phyloP scores from a whole-genome alignment of 2,888 invertebrate genomes.

The Tanytarsus gracilentus region DNA sequence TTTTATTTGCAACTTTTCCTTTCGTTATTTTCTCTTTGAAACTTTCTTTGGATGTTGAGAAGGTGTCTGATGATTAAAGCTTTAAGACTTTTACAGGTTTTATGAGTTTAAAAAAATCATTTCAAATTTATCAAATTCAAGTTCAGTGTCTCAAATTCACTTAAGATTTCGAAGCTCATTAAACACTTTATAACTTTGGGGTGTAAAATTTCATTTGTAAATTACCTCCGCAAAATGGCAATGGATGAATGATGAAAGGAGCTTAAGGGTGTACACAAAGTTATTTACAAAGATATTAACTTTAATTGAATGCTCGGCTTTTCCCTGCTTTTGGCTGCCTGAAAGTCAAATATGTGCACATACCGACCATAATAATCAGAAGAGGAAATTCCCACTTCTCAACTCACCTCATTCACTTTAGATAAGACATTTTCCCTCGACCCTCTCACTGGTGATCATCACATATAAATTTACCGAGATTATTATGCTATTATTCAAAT shows the following conservation, averaged over 20 bases:
- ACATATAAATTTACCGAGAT: conserved; percentile 21
- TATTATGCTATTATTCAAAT: conserved; percentile 24
- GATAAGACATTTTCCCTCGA: conserved; percentile 10
- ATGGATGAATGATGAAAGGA: conserved; percentile 16
- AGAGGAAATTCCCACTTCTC: neutral
- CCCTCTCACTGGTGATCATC: too few relatives aligned
- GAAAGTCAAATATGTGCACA: neutral
- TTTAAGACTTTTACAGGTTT: neutral
- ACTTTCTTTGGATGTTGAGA: neutral
- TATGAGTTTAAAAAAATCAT: neutral
- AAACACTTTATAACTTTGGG: too few relatives aligned
- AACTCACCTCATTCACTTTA: neutral
- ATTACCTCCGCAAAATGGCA: neutral
- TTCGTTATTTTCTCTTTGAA: neutral
- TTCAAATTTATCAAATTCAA: too few relatives aligned
- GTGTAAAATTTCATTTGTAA: too few relatives aligned
- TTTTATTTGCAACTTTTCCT: neutral
- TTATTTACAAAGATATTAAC: conserved; percentile 21
- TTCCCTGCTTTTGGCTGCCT: neutral
- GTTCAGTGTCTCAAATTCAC: too few relatives aligned
- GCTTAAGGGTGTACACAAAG: conserved; percentile 22
- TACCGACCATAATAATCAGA: neutral
- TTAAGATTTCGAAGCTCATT: too few relatives aligned
- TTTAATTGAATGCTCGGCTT: conserved; percentile 16
- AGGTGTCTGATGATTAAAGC: neutral